phyloP scores from a whole-genome alignment of 53 echinoderm and acorn worm species.

The Mesocentrotus franciscanus region DNA sequence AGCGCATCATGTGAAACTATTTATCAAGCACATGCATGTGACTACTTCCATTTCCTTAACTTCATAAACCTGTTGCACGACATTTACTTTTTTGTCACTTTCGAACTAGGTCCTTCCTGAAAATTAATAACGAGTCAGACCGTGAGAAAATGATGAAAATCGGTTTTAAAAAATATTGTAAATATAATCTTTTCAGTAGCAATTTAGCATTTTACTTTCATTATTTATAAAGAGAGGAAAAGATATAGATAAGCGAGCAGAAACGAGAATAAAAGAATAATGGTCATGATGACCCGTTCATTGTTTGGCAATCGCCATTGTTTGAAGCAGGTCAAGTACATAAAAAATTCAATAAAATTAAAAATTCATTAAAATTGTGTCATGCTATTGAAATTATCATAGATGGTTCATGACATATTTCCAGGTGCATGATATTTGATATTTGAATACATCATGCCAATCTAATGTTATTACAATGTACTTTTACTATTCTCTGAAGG shows the following conservation, averaged over 20 bases:
- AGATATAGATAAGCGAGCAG: background rate
- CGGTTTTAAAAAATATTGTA: background rate
- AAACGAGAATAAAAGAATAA: background rate
- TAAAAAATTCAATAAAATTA: background rate
- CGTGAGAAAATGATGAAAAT: background rate
- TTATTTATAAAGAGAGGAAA: background rate
- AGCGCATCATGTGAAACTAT: conserved; percentile 2
- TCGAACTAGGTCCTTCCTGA: conserved; percentile 3
- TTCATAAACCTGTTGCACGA: conserved; percentile 16
- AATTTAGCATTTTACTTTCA: background rate
- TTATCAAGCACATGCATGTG: background rate
- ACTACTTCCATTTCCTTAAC: background rate
- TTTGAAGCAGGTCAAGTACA: background rate
- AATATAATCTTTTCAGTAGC: background rate
- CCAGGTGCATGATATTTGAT: background rate
- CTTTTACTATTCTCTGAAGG: too few relatives aligned
- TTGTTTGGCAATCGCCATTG: background rate
- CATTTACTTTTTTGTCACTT: background rate
- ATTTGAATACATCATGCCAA: background rate
- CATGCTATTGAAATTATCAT: background rate
- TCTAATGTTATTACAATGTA: too few relatives aligned
- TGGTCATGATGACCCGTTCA: background rate
- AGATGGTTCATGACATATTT: background rate
- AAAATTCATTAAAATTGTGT: background rate
- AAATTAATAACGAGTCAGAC: background rate